phyloP scores from a whole-genome alignment of 2,113 vertebrate species.

The Phycodurus eques region DNA sequence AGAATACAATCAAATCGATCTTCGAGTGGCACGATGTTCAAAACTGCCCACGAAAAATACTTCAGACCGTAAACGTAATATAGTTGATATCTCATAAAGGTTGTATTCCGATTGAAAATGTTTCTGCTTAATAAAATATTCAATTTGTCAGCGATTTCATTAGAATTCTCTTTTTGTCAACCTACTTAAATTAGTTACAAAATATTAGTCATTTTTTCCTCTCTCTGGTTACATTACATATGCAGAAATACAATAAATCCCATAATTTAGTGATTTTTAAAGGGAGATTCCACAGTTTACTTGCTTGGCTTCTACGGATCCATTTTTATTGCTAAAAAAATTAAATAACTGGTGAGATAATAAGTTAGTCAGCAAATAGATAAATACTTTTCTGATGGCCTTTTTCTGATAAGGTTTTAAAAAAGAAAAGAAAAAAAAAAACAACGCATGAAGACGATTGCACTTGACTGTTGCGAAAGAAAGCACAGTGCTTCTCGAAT shows the following conservation, averaged over 20 bases:
- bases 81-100: slow-evolving; percentile 75
- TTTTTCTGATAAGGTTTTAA: slow-evolving; percentile 42
- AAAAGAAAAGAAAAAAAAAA: slow-evolving; percentile 11
- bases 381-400: slow-evolving; percentile 71
- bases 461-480: slow-evolving; percentile 62
- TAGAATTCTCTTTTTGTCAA: slow-evolving; percentile 71
- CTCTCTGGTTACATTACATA: slow-evolving; percentile 66
- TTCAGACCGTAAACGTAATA: background rate
- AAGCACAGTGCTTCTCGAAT: slow-evolving; percentile 76
- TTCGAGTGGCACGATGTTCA: slow-evolving; percentile 64
- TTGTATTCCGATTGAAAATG: slow-evolving; percentile 66
- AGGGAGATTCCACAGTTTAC: slow-evolving; percentile 69
- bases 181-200: slow-evolving; percentile 69
- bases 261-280: slow-evolving; percentile 64
- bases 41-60: slow-evolving; percentile 59
- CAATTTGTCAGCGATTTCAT: slow-evolving; percentile 70
- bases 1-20: slow-evolving; percentile 71
- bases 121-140: slow-evolving; percentile 78
- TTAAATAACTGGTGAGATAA: slow-evolving; percentile 75
- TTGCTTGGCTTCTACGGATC: slow-evolving; percentile 63
- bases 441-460: slow-evolving; percentile 49
- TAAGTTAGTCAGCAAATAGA: slow-evolving; percentile 56
- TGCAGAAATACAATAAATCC: slow-evolving; percentile 64
- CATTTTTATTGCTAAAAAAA: slow-evolving; percentile 3
- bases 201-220: slow-evolving; percentile 69